phyloP scores from a whole-genome alignment of 2,797 vertebrate species.

The Heliangelus exortis region DNA sequence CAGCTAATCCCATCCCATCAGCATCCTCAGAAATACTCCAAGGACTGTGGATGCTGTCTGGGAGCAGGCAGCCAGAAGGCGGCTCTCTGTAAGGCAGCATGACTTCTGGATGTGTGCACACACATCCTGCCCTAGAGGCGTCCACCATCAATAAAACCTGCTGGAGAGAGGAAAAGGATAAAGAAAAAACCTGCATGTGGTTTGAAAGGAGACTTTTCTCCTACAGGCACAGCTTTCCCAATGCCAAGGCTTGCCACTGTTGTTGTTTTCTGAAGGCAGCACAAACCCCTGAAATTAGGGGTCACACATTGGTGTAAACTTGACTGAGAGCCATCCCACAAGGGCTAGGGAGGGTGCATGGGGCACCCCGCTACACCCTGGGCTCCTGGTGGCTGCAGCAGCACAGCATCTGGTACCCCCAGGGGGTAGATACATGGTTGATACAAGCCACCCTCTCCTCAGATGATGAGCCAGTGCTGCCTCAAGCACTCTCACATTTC shows the following conservation, averaged over 20 bases:
- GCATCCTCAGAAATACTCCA: constrained; percentile 29
- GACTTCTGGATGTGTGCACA: background rate
- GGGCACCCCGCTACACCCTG: background rate
- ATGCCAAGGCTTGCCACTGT: background rate
- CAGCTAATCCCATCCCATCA: constrained; percentile 20
- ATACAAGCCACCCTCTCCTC: background rate
- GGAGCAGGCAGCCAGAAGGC: background rate
- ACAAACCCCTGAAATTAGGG: background rate
- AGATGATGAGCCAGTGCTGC: background rate
- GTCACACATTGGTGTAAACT: fast-evolving
- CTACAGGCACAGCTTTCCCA: background rate
- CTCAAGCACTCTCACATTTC: background rate
- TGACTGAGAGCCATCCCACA: background rate
- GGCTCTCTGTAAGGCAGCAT: background rate
- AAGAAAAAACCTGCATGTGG: background rate
- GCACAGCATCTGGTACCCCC: background rate
- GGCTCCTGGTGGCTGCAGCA: background rate
- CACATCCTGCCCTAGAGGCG: background rate
- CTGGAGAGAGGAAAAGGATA: background rate
- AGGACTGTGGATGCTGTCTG: background rate
- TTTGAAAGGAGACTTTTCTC: background rate
- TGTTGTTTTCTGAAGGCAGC: background rate
- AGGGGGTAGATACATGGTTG: background rate
- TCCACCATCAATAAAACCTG: background rate
- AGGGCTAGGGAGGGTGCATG: background rate